A percentile compares a stretch with the other conserved stretches of the same genome.
Evolutionary conservation across 2,888 invertebrate species (phyloP).

Genomic region (Dryobotodes eremita): DNA sequence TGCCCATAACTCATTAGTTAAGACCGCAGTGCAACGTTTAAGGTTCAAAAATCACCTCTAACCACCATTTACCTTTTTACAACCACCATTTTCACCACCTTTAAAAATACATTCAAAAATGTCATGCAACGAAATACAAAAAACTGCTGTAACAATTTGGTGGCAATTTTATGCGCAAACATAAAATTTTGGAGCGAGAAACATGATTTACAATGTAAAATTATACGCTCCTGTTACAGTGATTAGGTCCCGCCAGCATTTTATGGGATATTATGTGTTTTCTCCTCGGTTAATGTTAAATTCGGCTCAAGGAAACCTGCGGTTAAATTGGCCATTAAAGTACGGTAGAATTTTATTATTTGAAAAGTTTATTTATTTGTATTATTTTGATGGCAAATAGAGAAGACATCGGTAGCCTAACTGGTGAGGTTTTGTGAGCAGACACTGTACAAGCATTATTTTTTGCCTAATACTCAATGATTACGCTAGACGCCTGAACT

Average conservation of each 20-base stretch:
- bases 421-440: not conserved
- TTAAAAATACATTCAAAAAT: not conserved
- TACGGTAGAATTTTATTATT: not conserved
- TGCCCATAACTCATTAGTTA: not conserved
- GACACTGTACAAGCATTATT: not conserved
- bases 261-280: constrained; percentile 19
- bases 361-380: no score
- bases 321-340: not conserved
- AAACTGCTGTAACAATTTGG: constrained; percentile 11
- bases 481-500: not conserved
- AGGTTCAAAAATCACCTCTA: not conserved
- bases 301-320: not conserved
- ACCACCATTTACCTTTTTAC: no score
- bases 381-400: not conserved
- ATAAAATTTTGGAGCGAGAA: constrained; percentile 27
- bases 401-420: not conserved
- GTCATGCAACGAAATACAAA: constrained; percentile 5
- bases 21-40: not conserved
- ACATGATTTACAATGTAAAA: constrained; percentile 40
- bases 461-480: not conserved
- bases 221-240: constrained; percentile 27
- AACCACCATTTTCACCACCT: no score
- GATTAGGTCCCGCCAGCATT: constrained; percentile 6
- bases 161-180: not conserved
- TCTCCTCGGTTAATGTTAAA: not conserved